Percentiles rank a stretch among this genome's conserved stretches.
Conservation (phyloP, 2,113 vertebrate species). For the Campylorhamphus procurvoides region DNA sequence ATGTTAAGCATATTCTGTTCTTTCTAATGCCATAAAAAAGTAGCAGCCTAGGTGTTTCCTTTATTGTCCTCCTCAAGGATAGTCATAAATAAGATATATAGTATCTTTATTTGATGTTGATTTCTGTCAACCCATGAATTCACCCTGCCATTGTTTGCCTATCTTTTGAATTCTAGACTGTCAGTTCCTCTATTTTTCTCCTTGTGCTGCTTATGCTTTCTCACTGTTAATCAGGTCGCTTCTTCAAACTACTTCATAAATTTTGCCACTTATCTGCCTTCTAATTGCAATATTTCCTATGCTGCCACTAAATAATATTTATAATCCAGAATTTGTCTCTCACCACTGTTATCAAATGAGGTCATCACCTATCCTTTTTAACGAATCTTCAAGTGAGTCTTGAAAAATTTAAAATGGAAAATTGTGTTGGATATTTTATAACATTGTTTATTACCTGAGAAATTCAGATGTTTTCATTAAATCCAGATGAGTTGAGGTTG, state of each 20-base stretch:
- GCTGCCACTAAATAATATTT: background rate
- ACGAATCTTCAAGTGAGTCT: background rate
- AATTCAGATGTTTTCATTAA: background rate
- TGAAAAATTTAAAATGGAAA: background rate
- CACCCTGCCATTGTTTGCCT: background rate
- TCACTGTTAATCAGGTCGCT: background rate
- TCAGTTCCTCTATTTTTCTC: background rate
- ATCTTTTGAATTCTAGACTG: background rate
- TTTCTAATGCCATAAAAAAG: background rate
- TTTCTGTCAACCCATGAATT: background rate
- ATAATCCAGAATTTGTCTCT: background rate
- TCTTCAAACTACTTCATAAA: background rate
- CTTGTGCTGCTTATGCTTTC: background rate
- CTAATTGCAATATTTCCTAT: background rate
- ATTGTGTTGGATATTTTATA: background rate
- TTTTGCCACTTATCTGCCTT: background rate
- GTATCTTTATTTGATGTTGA: background rate
- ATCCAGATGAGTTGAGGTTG: background rate
- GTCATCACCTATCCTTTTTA: background rate
- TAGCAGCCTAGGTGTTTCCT: background rate
- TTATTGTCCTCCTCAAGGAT: background rate
- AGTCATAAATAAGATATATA: background rate
- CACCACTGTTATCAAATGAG: background rate
- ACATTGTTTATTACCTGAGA: background rate
- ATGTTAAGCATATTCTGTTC: background rate